Evolutionary conservation across 1,140 invertebrate species (phyloP).

Genomic region (Aphelenchoides avenae): DNA sequence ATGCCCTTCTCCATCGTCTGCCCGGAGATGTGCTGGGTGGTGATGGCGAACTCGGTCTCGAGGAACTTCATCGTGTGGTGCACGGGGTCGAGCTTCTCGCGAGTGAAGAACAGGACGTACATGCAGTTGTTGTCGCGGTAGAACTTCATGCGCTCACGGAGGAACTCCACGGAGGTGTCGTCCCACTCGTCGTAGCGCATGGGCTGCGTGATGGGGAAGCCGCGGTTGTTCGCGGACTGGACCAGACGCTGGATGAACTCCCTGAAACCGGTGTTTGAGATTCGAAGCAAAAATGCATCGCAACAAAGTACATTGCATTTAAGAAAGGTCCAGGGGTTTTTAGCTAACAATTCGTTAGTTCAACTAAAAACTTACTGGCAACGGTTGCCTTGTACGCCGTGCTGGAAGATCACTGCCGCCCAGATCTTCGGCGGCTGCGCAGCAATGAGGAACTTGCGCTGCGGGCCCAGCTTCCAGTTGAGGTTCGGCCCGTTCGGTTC

Average conservation of each 20-base stretch:
- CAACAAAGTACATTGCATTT: too few species aligned
- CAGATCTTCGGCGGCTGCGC: constrained; percentile 5
- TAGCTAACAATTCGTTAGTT: too few species aligned
- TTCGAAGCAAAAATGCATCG: too few species aligned
- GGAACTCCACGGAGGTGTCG: not conserved
- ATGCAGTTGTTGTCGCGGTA: not conserved
- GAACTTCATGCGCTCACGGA: not conserved
- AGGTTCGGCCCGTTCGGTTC: constrained; percentile 3
- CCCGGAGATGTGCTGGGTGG: constrained; percentile 9
- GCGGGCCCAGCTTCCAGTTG: constrained; percentile 7
- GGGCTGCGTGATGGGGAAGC: constrained; percentile 4
- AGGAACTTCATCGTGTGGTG: constrained; percentile 14
- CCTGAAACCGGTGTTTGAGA: too few species aligned
- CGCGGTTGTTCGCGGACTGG: constrained; percentile 5
- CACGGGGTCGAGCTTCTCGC: constrained; percentile 13
- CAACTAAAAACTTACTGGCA: not conserved
- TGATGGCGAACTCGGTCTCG: constrained; percentile 11
- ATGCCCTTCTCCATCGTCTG: constrained; percentile 13
- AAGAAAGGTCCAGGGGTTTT: too few species aligned
- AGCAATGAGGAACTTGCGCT: constrained; percentile 6
- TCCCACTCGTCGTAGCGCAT: constrained; percentile 2
- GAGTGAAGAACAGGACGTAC: constrained; percentile 14
- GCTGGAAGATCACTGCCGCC: constrained; percentile 6
- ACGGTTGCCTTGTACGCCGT: not conserved
- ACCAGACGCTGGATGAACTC: constrained; percentile 10